Percentiles rank a stretch among this genome's conserved stretches.
Evolutionary conservation across 2,888 invertebrate genomes (phyloP).

Genomic region (Syrphus vitripennis): DNA sequence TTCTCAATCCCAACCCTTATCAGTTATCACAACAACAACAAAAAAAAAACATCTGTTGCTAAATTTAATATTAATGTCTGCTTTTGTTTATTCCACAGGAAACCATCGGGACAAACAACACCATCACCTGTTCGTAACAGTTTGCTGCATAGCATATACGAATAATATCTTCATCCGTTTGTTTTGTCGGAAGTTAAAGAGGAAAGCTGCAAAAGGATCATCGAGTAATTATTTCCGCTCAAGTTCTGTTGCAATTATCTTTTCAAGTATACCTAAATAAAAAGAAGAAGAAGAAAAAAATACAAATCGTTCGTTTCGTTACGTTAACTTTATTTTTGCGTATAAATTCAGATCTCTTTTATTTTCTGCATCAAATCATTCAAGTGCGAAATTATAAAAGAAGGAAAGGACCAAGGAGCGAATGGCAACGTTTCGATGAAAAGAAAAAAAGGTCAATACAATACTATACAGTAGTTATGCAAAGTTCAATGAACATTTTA

Average conservation of each 20-base stretch:
- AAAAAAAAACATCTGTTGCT: not conserved
- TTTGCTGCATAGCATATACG: constrained; percentile 32
- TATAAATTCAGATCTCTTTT: not conserved
- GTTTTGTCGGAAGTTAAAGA: constrained; percentile 17
- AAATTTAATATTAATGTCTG: constrained; percentile 6
- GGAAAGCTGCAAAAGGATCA: constrained; percentile 25
- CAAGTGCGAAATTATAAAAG: constrained; percentile 32
- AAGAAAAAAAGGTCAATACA: not conserved
- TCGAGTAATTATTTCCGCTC: constrained; percentile 51
- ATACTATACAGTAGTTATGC: constrained; percentile 27
- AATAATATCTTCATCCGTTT: constrained; percentile 42
- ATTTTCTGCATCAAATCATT: constrained; percentile 39
- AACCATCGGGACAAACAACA: no score
- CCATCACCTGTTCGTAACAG: constrained; percentile 42
- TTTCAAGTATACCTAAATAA: constrained; percentile 7
- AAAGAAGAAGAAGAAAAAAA: not conserved
- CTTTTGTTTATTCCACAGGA: constrained; percentile 29
- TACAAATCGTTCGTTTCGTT: not conserved
- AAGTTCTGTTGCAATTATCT: constrained; percentile 34
- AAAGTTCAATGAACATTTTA: constrained; percentile 50
- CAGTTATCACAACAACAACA: no score
- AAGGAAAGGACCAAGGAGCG: not conserved
- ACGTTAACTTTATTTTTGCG: not conserved
- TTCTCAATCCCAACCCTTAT: not conserved
- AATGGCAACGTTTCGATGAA: constrained; percentile 13